Evolutionary conservation across 2,888 invertebrate species (phyloP).

Genomic region (Colostygia pectinataria): DNA sequence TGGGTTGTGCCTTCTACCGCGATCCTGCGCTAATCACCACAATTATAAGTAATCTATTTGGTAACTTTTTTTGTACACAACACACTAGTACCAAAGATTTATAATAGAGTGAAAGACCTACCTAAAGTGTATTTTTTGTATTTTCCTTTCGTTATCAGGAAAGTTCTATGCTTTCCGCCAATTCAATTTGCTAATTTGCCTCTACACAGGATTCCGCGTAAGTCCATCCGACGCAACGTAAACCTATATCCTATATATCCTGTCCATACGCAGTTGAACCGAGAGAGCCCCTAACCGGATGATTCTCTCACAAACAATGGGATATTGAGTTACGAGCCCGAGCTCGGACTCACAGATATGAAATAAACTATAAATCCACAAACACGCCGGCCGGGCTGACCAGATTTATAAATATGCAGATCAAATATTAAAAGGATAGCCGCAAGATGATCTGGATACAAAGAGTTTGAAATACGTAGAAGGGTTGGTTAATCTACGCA

Average conservation of each 20-base stretch:
- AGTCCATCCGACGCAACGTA: conserved; percentile 11
- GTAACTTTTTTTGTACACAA: no score
- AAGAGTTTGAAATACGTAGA: conserved; percentile 29
- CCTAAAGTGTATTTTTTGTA: no score
- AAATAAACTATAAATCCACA: conserved; percentile 67
- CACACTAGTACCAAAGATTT: no score
- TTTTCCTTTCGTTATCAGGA: no score
- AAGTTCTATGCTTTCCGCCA: no score
- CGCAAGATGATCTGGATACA: conserved; percentile 60
- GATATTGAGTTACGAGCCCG: conserved; percentile 20
- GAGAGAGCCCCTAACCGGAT: conserved; percentile 7
- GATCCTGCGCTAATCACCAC: no score
- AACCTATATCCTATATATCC: conserved; percentile 12
- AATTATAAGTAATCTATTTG: no score
- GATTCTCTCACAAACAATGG: conserved; percentile 22
- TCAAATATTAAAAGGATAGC: conserved; percentile 73
- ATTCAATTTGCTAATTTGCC: background rate
- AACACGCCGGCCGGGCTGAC: conserved; percentile 50
- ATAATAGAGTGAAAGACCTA: no score
- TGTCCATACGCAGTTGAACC: conserved; percentile 9
- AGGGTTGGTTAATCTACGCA: background rate
- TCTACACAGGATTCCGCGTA: conserved; percentile 6
- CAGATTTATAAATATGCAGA: conserved; percentile 74
- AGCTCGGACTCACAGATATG: conserved; percentile 42
- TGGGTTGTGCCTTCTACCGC: no score